Evolutionary conservation across 1,140 invertebrate genomes (phyloP).

Genomic region (Aphaenogaster ashmeadi): DNA sequence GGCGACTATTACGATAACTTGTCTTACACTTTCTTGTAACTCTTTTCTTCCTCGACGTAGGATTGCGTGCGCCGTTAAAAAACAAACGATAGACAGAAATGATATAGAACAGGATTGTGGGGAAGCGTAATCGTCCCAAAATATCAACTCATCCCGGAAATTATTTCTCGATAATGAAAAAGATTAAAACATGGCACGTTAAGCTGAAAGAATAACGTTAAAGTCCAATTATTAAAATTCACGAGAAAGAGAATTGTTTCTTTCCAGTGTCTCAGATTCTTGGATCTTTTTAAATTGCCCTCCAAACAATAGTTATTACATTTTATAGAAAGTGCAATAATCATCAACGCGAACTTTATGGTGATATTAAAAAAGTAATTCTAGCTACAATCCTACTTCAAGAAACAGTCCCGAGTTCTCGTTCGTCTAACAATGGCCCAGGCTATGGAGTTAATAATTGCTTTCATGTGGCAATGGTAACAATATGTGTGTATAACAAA

Average conservation of each 20-base stretch:
- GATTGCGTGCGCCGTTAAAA: slow-evolving; percentile 67
- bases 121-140: slow-evolving; percentile 19
- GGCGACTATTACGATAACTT: slow-evolving; percentile 74
- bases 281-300: not conserved
- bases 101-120: slow-evolving; percentile 8
- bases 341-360: not conserved
- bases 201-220: not conserved
- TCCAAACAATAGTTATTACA: slow-evolving; percentile 13
- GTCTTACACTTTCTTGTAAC: slow-evolving; percentile 65
- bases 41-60: slow-evolving; percentile 72
- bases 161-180: slow-evolving; percentile 11
- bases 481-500: slow-evolving; percentile 81
- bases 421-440: slow-evolving; percentile 78
- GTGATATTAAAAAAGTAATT: slow-evolving; percentile 8
- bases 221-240: not conserved
- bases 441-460: slow-evolving; percentile 79
- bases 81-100: slow-evolving; percentile 33
- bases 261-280: not conserved
- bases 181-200: not conserved
- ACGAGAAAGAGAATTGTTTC: not conserved
- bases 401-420: slow-evolving; percentile 75
- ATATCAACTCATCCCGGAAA: not conserved
- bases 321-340: not conserved
- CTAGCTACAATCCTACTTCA: slow-evolving; percentile 66
- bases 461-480: slow-evolving; percentile 79